These are phyloP conservation scores for Nyctereutes procyonoides DNA, from an alignment of 2,113 vertebrate genomes.

Conservation along the genomic window DNA sequence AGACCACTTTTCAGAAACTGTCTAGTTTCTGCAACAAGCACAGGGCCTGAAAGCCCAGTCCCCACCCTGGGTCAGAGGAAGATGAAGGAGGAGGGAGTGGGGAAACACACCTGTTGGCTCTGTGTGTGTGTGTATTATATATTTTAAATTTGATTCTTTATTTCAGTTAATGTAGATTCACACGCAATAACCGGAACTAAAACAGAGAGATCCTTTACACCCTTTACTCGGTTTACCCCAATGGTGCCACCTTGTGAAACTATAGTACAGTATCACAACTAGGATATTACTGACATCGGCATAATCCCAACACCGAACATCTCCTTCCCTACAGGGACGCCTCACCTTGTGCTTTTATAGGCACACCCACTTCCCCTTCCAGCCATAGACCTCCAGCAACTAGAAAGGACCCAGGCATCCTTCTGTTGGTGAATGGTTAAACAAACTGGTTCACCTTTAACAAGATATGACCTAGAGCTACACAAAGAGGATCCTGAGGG, in stretches of 20 bases:
- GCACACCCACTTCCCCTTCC: background rate
- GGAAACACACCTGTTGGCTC: background rate
- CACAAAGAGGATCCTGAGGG: background rate
- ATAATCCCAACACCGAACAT: too few relatives aligned
- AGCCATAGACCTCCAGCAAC: background rate
- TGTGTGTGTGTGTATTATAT: background rate
- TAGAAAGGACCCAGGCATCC: background rate
- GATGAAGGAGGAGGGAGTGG: background rate
- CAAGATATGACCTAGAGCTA: background rate
- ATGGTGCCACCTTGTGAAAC: background rate
- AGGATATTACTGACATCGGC: background rate
- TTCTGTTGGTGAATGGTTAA: background rate
- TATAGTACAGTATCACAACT: background rate
- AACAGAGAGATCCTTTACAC: background rate
- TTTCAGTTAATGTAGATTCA: background rate
- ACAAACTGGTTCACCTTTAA: background rate
- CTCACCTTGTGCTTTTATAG: background rate
- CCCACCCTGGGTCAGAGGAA: background rate
- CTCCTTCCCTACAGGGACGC: background rate
- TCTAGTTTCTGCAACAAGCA: slow-evolving; percentile 79
- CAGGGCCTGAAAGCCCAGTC: background rate
- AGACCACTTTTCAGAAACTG: slow-evolving; percentile 76
- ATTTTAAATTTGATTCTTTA: background rate
- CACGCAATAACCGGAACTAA: background rate
- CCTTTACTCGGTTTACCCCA: background rate